These are phyloP conservation scores for Norana najaformis DNA, from an alignment of 2,888 invertebrate genomes.

Conservation along the genomic window DNA sequence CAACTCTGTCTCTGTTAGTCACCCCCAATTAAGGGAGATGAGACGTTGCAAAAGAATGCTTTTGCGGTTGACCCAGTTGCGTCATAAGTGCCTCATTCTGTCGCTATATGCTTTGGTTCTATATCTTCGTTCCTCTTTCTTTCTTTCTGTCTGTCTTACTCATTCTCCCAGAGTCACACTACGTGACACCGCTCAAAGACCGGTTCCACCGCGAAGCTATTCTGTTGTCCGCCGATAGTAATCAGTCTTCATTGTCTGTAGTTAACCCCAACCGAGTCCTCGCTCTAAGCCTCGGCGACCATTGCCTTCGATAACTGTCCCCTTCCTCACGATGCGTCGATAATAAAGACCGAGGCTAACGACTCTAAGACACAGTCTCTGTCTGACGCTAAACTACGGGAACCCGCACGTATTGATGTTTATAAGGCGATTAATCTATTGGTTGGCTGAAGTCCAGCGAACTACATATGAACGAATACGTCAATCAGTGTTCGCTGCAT, in stretches of 20 bases:
- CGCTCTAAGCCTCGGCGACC: not conserved
- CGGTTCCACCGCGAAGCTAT: no score
- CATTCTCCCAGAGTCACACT: not conserved
- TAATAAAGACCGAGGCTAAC: not conserved
- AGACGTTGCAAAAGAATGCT: not conserved
- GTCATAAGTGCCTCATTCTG: not conserved
- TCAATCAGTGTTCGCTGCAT: not conserved
- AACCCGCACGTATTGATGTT: not conserved
- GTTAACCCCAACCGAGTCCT: not conserved
- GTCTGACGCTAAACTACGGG: not conserved
- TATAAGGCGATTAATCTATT: conserved; percentile 5
- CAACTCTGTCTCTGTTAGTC: not conserved
- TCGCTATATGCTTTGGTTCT: not conserved
- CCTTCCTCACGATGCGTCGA: not conserved
- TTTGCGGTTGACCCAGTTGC: not conserved
- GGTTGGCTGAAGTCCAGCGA: not conserved
- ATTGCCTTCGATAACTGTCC: not conserved
- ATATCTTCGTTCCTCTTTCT: no score
- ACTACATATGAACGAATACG: not conserved
- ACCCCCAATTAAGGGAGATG: not conserved
- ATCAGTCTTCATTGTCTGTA: not conserved
- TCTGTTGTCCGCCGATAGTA: no score
- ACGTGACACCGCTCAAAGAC: not conserved
- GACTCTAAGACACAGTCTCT: not conserved
- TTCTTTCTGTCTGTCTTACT: no score